A percentile compares a stretch with the other conserved stretches of the same genome.
phyloP scores from a whole-genome alignment of 2,113 vertebrate genomes.

The Salvelinus sp. region DNA sequence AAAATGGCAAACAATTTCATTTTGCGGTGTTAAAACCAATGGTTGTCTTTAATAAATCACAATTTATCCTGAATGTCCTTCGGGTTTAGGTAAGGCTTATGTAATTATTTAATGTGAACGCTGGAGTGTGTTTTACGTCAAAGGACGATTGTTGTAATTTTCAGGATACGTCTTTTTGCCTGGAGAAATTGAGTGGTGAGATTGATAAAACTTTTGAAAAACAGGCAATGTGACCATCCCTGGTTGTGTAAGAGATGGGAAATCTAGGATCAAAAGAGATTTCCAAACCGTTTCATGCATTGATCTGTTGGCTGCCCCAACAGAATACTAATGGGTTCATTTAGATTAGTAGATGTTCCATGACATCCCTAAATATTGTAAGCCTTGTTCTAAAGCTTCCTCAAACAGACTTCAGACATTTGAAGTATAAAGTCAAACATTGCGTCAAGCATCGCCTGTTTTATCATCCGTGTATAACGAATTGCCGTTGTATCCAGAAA shows the following conservation, averaged over 20 bases:
- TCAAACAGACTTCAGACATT: background rate
- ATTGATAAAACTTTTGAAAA: no score
- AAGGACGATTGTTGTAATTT: no score
- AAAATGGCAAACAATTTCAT: no score
- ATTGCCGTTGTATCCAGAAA: no score
- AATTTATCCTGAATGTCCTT: background rate
- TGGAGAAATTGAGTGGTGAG: conserved; percentile 14
- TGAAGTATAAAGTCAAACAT: no score
- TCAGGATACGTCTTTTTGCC: no score
- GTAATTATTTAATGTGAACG: background rate
- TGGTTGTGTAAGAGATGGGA: conserved; percentile 65
- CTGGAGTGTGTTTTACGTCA: background rate
- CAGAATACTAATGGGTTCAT: conserved; percentile 73
- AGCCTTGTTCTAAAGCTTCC: background rate
- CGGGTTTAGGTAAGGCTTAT: background rate
- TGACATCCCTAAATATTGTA: conserved; percentile 65
- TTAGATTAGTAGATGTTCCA: conserved; percentile 60
- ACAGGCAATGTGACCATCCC: conserved; percentile 33
- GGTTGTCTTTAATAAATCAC: no score
- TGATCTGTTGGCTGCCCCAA: conserved; percentile 59
- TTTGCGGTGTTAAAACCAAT: no score
- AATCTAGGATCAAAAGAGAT: conserved; percentile 75
- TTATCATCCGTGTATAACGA: no score
- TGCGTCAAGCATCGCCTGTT: no score
- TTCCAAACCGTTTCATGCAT: conserved; percentile 73